Evolutionary conservation across 2,888 invertebrate genomes (phyloP).

Genomic region (Anthophora plumipes): DNA sequence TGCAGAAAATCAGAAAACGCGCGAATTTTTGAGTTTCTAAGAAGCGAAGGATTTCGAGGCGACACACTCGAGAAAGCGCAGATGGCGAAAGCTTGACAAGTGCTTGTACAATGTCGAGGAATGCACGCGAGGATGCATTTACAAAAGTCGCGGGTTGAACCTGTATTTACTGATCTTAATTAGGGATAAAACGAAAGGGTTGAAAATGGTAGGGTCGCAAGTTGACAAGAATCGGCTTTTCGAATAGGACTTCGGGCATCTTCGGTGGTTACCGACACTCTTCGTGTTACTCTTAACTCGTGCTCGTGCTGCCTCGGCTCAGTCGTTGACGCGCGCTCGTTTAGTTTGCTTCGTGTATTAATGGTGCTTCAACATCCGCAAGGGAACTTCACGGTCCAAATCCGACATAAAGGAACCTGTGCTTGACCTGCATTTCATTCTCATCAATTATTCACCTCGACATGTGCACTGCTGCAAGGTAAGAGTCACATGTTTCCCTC

Average conservation of each 20-base stretch:
- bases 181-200: conserved; percentile 40
- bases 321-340: conserved; percentile 80
- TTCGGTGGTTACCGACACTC: conserved; percentile 76
- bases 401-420: conserved; percentile 18
- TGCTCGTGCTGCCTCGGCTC: conserved; percentile 72
- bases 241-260: conserved; percentile 75
- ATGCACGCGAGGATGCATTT: not conserved
- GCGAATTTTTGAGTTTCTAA: too few relatives aligned
- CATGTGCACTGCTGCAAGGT: conserved; percentile 50
- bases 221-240: conserved; percentile 68
- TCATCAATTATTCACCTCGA: not conserved
- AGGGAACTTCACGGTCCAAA: conserved; percentile 19
- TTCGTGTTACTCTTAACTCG: conserved; percentile 75
- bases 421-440: conserved; percentile 21
- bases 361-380: conserved; percentile 34
- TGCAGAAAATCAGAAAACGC: not conserved
- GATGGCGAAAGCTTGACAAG: not conserved
- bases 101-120: not conserved
- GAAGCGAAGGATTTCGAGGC: not conserved
- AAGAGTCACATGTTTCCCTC: conserved; percentile 1
- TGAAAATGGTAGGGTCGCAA: conserved; percentile 31
- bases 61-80: not conserved
- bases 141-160: conserved; percentile 4
- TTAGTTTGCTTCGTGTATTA: conserved; percentile 64
- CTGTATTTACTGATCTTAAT: conserved; percentile 51